Evolutionary conservation across 2,888 invertebrate genomes (phyloP), one percentile per base, ranked within the genome.

Genomic region (Achlya flavicornis): DNA sequence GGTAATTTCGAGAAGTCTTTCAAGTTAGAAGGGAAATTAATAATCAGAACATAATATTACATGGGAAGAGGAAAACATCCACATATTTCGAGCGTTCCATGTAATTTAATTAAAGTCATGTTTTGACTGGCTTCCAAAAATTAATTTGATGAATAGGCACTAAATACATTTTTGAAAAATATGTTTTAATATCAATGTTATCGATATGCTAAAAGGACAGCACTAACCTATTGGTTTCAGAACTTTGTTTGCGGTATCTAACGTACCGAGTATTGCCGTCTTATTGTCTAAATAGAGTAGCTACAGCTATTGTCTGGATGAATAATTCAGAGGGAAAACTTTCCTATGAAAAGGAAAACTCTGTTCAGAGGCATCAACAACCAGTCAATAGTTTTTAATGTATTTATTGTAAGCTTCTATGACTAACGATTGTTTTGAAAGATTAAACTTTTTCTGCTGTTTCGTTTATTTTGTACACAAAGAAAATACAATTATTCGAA

Each of bases 191-290:
- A 26, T 33, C 0, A 0, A 5, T 60, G 33, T 61, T 64, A 67
- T 77, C 77, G 71, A 73, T 66, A 71, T 53, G 7, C 11, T 1
- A 3, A 60, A 32, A 41, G 46, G 63, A 62, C 80, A 74, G 72
- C 79, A 66, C 73, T 71, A 70, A 33, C 26, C 61, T 68, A 75
- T 79, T 72, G 75, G 75, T 77, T 76, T 70, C 67, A 70, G 73
- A 80, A 77, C 73, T 74, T 72, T 74, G 76, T 71, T 74, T 67
- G 74, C 62, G 67, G 73, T 68, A 62, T 58, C 41, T 76, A 68
- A 74, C 73, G 70, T 69, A 65, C 66, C 67, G 66, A 61, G 65
- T 67, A 48, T 58, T 63, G 65, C 71, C 66, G 67, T 72, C 63
- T 70, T 74, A 66, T 68, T 60, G 71, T 62, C 70, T 78, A 74